These are phyloP conservation scores for Pongo abelii DNA, from an alignment of 2,113 vertebrate species.

Conservation along the genomic window DNA sequence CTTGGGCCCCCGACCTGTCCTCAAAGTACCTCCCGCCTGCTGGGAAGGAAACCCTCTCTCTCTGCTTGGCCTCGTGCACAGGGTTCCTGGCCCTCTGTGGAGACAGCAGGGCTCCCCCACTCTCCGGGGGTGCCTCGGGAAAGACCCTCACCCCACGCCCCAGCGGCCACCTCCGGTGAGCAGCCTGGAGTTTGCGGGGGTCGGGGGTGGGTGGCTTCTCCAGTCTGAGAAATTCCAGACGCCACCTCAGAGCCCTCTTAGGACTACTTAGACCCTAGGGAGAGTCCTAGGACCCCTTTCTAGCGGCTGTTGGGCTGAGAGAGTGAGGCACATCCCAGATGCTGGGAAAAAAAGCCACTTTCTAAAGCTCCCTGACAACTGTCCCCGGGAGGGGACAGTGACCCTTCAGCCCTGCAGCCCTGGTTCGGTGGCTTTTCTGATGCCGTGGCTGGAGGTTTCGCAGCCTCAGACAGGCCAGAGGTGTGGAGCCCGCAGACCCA, in stretches of 20 bases:
- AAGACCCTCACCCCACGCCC: not conserved
- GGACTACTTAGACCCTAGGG: too few relatives aligned
- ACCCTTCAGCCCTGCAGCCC: not conserved
- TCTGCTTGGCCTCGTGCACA: not conserved
- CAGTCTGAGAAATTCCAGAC: not conserved
- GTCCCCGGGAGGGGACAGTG: accelerated
- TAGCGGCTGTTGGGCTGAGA: too few relatives aligned
- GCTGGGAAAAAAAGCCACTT: not conserved
- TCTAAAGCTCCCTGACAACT: accelerated
- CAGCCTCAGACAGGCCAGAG: not conserved
- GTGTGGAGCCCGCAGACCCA: not conserved
- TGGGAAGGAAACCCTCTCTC: not conserved
- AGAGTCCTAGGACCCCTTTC: not conserved
- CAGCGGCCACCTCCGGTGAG: accelerated
- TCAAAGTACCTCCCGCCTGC: accelerated
- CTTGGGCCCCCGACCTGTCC: not conserved
- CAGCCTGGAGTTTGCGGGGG: not conserved
- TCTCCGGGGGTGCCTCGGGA: too few relatives aligned
- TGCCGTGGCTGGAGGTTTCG: not conserved
- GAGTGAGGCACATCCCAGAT: accelerated
- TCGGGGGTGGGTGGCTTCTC: not conserved
- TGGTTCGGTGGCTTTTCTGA: too few relatives aligned
- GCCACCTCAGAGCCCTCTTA: not conserved
- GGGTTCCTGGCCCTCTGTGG: not conserved
- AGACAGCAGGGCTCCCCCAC: too few relatives aligned